phyloP scores from a whole-genome alignment of 2,113 vertebrate genomes.

The Oceanodroma tethys region DNA sequence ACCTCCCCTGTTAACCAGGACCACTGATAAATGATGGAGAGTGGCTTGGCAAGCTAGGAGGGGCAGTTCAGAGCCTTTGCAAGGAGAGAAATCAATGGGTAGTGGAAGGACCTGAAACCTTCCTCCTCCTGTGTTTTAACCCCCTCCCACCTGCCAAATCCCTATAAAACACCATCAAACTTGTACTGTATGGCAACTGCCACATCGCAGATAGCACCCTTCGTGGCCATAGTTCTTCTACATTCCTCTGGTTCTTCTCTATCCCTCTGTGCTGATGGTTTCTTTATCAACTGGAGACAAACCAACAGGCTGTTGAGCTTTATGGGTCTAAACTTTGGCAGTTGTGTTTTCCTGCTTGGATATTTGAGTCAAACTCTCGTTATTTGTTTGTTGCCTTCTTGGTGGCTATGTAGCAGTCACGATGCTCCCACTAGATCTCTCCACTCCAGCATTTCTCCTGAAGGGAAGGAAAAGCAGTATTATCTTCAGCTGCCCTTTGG shows the following conservation, averaged over 20 bases:
- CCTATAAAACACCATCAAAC: neutral
- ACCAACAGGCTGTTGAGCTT: neutral
- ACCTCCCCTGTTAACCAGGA: too few species aligned
- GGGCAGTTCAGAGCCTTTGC: neutral
- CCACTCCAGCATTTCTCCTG: neutral
- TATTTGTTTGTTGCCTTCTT: neutral
- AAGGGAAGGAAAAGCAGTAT: neutral
- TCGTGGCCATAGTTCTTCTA: accelerated
- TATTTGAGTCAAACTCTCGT: neutral
- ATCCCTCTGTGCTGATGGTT: neutral
- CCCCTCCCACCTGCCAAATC: neutral
- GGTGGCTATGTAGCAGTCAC: neutral
- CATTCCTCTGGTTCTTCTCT: neutral
- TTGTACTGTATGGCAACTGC: neutral
- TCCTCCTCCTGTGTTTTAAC: neutral
- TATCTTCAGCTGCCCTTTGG: neutral
- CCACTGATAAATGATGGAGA: too few species aligned
- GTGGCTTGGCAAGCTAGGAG: too few species aligned
- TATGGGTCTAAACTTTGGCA: neutral
- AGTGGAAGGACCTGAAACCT: neutral
- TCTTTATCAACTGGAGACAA: neutral
- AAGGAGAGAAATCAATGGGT: neutral
- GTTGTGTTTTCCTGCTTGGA: neutral
- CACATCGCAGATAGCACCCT: neutral
- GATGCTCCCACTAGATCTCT: neutral